These are phyloP conservation scores for Zaprionus kolodkinae DNA, from an alignment of 1,140 invertebrate genomes.

Conservation along the genomic window DNA sequence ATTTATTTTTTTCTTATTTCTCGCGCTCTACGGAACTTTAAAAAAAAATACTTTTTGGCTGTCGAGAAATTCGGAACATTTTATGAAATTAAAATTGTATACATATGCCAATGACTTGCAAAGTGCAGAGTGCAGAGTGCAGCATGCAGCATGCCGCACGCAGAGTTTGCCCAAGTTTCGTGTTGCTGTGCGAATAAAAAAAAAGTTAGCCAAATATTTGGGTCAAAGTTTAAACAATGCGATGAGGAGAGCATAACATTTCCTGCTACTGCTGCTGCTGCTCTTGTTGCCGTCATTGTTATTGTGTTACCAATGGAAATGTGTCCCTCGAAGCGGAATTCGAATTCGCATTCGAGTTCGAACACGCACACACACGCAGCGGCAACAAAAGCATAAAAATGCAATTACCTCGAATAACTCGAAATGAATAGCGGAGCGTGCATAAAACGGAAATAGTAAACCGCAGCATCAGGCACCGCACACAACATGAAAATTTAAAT, in stretches of 20 bases:
- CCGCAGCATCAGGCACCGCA: constrained; percentile 40
- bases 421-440: constrained; percentile 59
- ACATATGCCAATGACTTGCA: constrained; percentile 14
- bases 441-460: constrained; percentile 62
- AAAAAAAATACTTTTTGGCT: neutral
- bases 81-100: constrained; percentile 13
- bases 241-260: constrained; percentile 40
- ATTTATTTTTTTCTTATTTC: neutral
- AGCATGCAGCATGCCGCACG: neutral
- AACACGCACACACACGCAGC: constrained; percentile 17
- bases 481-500: constrained; percentile 72
- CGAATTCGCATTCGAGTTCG: constrained; percentile 3
- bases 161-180: constrained; percentile 24
- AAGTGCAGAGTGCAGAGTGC: constrained; percentile 3
- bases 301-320: constrained; percentile 11
- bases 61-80: constrained; percentile 3
- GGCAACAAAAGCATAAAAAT: constrained; percentile 76
- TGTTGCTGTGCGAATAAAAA: constrained; percentile 40
- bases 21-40: neutral
- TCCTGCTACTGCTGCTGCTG: constrained; percentile 6
- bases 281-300: constrained; percentile 4
- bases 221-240: constrained; percentile 73
- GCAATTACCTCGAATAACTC: constrained; percentile 63
- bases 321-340: constrained; percentile 18
- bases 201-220: constrained; percentile 66